Base-by-base conservation (phyloP, 2,797 vertebrate species). In the Poecilia wingei region DNA sequence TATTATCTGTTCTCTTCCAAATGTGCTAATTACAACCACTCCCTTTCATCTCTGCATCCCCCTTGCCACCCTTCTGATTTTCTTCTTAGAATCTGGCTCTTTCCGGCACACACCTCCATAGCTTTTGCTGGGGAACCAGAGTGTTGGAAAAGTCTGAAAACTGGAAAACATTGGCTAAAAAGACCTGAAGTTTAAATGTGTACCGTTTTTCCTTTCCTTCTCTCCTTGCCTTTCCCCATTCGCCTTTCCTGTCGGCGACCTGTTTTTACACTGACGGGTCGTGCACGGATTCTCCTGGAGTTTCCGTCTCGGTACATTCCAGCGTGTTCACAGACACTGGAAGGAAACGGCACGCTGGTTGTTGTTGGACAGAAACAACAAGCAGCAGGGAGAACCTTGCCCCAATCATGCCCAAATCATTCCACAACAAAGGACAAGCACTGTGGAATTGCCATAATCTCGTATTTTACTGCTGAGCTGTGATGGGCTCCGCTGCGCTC, bases 371-470 rank as follows among this genome's bases (percentile, higher is more conserved):
- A 82, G 66, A 86, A 90, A 84, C 90, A 86, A 87, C 84, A 64
- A 83, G 87, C 74, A 70, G 84, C 75, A 46, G 84, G 78, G 78
- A 74, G 88, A 92, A 91, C 71, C 89, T 77, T 81, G 87, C 87
- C 86, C 86, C 89, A 92, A 91, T 94, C 90, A 90, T 93, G 90
- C 84, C 89, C 89, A 91, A 92, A 92, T 93, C 91, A 92, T 94
- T 92, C 81, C 84, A 90, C 91, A 94, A 95, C 94, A 95, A 95
- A 95, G 94, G 91, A 89, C 86, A 88, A 88, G 80, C 77, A 78
- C 82, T 84, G 74, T 64, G 59, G 86, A 94, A 93, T 87, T 84
- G 88, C 88, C 80, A 79, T 94, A 92, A 93, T 93, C 92, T 91
- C 20, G 72, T 89, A 82, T 90, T 91, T 92, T 92, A 91, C 91